Conservation (phyloP, 1,140 invertebrate genomes). For the Phortica variegata region DNA sequence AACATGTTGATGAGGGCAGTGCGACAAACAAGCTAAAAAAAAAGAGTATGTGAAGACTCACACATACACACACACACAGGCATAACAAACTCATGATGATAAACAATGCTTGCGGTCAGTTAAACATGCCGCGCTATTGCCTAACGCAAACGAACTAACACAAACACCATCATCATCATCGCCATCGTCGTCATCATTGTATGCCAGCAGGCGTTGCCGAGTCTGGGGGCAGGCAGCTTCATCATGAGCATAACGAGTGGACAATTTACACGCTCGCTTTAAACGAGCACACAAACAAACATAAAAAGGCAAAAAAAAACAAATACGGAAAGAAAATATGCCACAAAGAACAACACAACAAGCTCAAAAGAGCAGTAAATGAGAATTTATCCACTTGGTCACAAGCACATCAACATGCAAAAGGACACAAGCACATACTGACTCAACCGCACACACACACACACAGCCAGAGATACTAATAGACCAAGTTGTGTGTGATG, state of each 20-base stretch:
- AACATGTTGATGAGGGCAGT: too few relatives aligned
- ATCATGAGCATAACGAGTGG: slow-evolving; percentile 40
- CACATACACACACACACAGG: slow-evolving; percentile 3
- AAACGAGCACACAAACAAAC: slow-evolving; percentile 16
- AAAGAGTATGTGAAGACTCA: background rate
- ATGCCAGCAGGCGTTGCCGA: background rate
- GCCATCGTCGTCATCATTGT: too few relatives aligned
- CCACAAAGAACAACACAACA: slow-evolving; percentile 36
- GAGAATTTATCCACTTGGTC: slow-evolving; percentile 55
- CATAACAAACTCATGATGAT: slow-evolving; percentile 38
- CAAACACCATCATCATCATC: too few relatives aligned
- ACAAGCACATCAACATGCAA: slow-evolving; percentile 18
- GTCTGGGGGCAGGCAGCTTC: slow-evolving; percentile 3
- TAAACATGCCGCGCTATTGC: slow-evolving; percentile 54
- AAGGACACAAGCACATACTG: background rate
- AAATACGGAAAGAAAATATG: slow-evolving; percentile 18
- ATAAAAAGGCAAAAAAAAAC: slow-evolving; percentile 6
- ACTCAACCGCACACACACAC: slow-evolving; percentile 5
- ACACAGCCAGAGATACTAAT: slow-evolving; percentile 17
- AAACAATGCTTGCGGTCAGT: slow-evolving; percentile 55
- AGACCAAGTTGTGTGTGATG: too few relatives aligned
- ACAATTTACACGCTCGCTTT: slow-evolving; percentile 49
- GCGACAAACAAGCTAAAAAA: slow-evolving; percentile 3
- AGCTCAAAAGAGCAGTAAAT: slow-evolving; percentile 56
- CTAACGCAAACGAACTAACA: too few relatives aligned